Percentiles rank a stretch among this genome's conserved stretches.
Conservation (phyloP, 2,797 vertebrate genomes). For the Argya squamiceps region DNA sequence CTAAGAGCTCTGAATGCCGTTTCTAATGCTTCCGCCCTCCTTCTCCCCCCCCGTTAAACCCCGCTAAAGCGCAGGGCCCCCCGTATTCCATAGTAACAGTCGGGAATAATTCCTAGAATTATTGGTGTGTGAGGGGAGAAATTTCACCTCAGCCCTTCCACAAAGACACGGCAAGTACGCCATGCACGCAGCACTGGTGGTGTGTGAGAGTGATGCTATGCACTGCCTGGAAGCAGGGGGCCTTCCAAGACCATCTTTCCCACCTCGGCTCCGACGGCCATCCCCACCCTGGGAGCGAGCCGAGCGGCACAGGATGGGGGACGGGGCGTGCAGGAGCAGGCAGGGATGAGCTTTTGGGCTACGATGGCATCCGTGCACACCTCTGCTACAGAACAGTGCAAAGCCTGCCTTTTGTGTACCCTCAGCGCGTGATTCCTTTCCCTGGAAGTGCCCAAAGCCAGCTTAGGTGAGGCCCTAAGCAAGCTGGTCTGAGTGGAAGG, state of each 20-base stretch:
- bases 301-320: not conserved
- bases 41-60: not conserved
- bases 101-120: not conserved
- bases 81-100: not conserved
- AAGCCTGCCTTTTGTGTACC: not conserved
- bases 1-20: not conserved
- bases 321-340: not conserved
- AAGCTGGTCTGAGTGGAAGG: not conserved
- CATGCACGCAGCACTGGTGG: not conserved
- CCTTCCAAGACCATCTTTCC: conserved; percentile 53
- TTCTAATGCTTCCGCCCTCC: not conserved
- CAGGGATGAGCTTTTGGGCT: not conserved
- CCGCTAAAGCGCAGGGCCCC: not conserved
- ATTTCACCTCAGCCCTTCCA: not conserved
- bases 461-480: not conserved
- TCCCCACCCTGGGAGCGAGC: not conserved
- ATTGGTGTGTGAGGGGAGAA: not conserved
- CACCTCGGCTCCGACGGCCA: not conserved
- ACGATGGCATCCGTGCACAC: not conserved
- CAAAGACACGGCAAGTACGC: not conserved
- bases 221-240: conserved; percentile 42
- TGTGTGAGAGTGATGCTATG: conserved; percentile 14
- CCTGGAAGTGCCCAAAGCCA: not conserved
- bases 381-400: not conserved
- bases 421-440: not conserved